Percentiles rank a stretch among this genome's conserved stretches.
phyloP scores from a whole-genome alignment of 2,113 vertebrate genomes.

The Cyprichromis sp. region DNA sequence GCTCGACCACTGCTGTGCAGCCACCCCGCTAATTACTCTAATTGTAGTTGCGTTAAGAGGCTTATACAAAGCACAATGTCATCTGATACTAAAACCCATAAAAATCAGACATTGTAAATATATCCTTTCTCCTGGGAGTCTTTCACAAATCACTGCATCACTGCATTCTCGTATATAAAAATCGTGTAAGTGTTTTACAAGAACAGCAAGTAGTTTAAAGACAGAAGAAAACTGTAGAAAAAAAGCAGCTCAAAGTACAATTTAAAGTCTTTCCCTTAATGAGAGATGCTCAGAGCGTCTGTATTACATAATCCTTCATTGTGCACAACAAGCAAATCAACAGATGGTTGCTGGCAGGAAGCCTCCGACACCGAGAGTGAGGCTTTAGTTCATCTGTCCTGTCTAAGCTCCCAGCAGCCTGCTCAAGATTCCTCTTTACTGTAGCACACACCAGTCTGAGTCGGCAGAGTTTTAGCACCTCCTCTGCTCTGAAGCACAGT shows the following conservation, averaged over 20 bases:
- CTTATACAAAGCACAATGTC: background rate
- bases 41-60: background rate
- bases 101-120: background rate
- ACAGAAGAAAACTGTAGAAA: background rate
- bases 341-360: conserved; percentile 28
- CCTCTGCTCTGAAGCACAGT: background rate
- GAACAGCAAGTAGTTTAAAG: background rate
- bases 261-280: background rate
- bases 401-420: background rate
- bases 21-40: background rate
- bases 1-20: background rate
- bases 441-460: background rate
- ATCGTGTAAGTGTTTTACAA: background rate
- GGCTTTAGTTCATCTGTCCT: background rate
- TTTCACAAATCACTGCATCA: background rate
- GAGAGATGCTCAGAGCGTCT: background rate
- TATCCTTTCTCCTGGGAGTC: background rate
- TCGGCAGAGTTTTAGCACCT: background rate
- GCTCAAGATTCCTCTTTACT: background rate
- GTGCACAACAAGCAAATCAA: background rate
- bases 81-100: background rate
- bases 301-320: background rate
- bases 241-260: background rate
- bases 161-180: background rate
- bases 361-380: background rate